Percentiles rank a stretch among this genome's conserved stretches.
Evolutionary conservation across 2,888 invertebrate genomes (phyloP).

Genomic region (Oconnorella tubifera): DNA sequence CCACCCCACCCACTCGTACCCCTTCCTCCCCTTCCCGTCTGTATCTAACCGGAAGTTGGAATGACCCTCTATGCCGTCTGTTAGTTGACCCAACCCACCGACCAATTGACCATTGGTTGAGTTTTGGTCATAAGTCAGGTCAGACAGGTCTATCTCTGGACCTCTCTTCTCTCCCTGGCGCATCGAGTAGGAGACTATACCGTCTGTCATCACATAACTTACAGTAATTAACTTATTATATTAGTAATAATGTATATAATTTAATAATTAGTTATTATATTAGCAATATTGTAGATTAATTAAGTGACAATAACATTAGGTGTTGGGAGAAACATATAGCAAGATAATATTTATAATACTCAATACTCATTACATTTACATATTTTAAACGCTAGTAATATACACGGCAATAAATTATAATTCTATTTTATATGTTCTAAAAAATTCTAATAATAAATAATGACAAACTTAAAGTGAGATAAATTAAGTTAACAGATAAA

Average conservation of each 20-base stretch:
- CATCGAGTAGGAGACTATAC: constrained; percentile 80
- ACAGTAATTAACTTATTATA: neutral
- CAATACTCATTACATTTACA: too few species aligned
- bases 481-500: too few species aligned
- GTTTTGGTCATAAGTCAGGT: constrained; percentile 76
- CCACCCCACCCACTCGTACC: constrained; percentile 90
- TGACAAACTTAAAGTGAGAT: too few species aligned
- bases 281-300: too few species aligned
- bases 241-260: neutral
- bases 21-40: constrained; percentile 56
- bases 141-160: constrained; percentile 75
- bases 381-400: too few species aligned
- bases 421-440: too few species aligned
- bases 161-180: constrained; percentile 82
- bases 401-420: too few species aligned
- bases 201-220: constrained; percentile 62
- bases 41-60: constrained; percentile 69
- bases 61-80: constrained; percentile 75
- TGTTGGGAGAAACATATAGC: too few species aligned
- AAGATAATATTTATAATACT: too few species aligned
- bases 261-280: too few species aligned
- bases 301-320: too few species aligned
- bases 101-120: constrained; percentile 59
- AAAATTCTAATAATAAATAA: too few species aligned
- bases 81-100: constrained; percentile 76